Percentiles rank a stretch among this genome's conserved stretches.
Evolutionary conservation across 2,797 vertebrate species (phyloP).

Genomic region (Gadopsis marmoratus): DNA sequence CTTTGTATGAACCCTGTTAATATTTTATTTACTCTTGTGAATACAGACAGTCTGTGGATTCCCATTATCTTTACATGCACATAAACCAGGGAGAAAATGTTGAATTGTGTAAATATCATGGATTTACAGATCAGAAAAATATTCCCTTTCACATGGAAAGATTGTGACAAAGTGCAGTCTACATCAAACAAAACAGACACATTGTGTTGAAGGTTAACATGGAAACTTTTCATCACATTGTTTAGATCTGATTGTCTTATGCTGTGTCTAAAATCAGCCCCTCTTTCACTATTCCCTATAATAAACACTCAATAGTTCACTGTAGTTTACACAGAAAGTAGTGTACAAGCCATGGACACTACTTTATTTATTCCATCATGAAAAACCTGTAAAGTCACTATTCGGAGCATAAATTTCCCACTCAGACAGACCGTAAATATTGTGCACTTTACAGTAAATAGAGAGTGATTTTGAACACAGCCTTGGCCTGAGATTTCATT

Average conservation of each 20-base stretch:
- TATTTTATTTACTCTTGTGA: constrained; percentile 1
- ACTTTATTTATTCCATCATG: background rate
- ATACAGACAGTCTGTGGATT: background rate
- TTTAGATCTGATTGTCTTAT: constrained; percentile 1
- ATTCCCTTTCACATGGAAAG: background rate
- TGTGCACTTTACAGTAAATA: constrained; percentile 4
- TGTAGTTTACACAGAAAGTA: background rate
- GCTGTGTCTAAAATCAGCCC: background rate
- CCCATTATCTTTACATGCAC: background rate
- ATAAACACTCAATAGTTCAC: constrained; percentile 8
- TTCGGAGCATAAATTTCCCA: background rate
- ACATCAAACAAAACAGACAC: background rate
- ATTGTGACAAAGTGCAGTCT: background rate
- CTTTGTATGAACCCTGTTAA: too few relatives aligned
- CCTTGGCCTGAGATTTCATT: constrained; percentile 13
- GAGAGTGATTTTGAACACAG: background rate
- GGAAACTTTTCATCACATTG: background rate
- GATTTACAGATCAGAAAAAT: background rate
- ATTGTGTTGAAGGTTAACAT: constrained; percentile 1
- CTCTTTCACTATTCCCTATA: background rate
- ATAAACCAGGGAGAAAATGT: background rate
- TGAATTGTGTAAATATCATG: constrained; percentile 10
- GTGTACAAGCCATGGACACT: background rate
- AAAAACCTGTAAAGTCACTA: background rate
- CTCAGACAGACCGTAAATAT: background rate